Conservation (phyloP, 1,140 invertebrate species). For the Philopotamus ludificatus region DNA sequence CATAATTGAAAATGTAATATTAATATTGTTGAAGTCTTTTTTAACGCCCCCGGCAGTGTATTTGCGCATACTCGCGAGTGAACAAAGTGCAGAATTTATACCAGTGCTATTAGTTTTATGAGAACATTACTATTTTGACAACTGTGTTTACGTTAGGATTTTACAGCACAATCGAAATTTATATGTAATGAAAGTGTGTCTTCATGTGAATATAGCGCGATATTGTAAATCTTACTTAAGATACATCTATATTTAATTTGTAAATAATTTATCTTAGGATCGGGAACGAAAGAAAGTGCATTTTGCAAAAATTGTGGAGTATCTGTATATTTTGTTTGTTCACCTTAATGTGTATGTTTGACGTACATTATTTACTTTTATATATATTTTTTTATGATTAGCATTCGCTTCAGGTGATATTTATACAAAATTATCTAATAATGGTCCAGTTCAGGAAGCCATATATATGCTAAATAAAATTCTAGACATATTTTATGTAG, state of each 20-base stretch:
- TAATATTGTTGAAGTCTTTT: too few species aligned
- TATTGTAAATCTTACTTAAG: not conserved
- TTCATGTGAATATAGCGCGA: not conserved
- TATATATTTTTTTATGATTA: too few species aligned
- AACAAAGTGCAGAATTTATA: conserved; percentile 2
- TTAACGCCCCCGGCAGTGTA: too few species aligned
- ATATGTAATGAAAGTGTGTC: not conserved
- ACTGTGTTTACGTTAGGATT: not conserved
- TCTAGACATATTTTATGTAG: too few species aligned
- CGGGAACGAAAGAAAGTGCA: not conserved
- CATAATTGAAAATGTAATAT: too few species aligned
- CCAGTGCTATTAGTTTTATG: conserved; percentile 17
- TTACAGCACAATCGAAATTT: conserved; percentile 1
- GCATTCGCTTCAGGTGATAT: too few species aligned
- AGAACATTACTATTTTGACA: not conserved
- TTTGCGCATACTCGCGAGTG: not conserved
- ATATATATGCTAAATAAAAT: too few species aligned
- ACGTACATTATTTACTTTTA: too few species aligned
- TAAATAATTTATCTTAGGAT: not conserved
- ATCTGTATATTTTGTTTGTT: too few species aligned
- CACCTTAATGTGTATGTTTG: too few species aligned
- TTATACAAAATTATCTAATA: too few species aligned
- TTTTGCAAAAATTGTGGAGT: not conserved
- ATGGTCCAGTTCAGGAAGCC: too few species aligned
- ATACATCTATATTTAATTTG: not conserved